Conservation (phyloP, 92 coral and sea anemone species). For the Actinostola sp. region DNA sequence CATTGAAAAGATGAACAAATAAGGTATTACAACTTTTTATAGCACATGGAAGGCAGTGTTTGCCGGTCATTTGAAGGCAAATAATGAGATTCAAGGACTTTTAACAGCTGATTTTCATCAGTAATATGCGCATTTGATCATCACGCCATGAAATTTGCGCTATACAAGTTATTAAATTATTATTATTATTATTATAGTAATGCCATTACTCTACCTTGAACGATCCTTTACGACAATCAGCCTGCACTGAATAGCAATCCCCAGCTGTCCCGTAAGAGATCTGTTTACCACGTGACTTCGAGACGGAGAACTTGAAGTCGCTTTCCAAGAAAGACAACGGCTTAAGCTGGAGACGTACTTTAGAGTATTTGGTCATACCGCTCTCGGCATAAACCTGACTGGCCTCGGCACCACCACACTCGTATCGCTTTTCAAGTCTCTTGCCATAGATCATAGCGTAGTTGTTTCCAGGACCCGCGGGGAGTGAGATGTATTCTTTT, state of each 20-base stretch:
- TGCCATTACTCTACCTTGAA: constrained; percentile 58
- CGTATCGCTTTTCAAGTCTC: constrained; percentile 82
- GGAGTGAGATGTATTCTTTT: constrained; percentile 75
- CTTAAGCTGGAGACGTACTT: constrained; percentile 74
- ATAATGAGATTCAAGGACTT: no score
- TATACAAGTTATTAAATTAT: no score
- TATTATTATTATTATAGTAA: neutral
- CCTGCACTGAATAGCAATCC: constrained; percentile 90
- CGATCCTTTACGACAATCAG: constrained; percentile 85
- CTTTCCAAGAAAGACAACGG: constrained; percentile 61
- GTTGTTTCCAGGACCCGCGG: constrained; percentile 80
- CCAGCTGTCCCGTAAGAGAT: constrained; percentile 97
- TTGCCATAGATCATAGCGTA: constrained; percentile 76
- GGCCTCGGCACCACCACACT: constrained; percentile 79
- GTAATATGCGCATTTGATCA: no score
- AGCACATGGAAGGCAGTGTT: no score
- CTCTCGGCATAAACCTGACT: constrained; percentile 68
- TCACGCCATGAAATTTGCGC: no score
- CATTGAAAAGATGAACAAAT: no score
- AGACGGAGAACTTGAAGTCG: constrained; percentile 73
- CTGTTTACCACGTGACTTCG: constrained; percentile 44
- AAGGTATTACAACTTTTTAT: no score
- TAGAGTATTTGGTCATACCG: constrained; percentile 75
- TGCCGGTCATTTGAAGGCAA: no score
- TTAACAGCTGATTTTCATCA: no score